A percentile compares a stretch with the other conserved stretches of the same genome.
Conservation (phyloP, 1,140 invertebrate species). For the Temnothorax nylanderi region DNA sequence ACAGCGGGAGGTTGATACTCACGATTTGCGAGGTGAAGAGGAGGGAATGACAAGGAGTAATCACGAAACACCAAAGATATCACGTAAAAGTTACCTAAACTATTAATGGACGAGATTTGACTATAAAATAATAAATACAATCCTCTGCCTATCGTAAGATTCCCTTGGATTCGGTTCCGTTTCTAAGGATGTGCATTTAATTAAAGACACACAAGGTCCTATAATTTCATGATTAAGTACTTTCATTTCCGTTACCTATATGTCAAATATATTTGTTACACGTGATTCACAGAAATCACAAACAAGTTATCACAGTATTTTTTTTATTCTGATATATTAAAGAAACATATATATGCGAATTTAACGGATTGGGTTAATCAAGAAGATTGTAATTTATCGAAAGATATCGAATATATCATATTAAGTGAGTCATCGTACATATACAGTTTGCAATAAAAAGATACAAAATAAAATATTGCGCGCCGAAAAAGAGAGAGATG, state of each 20-base stretch:
- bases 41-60: neutral
- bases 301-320: neutral
- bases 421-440: too few relatives aligned
- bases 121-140: neutral
- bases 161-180: neutral
- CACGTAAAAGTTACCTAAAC: conserved; percentile 12
- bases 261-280: neutral
- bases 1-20: neutral
- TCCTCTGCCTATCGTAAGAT: neutral
- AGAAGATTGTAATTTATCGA: neutral
- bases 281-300: neutral
- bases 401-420: neutral
- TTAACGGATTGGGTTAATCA: neutral
- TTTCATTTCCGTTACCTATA: neutral
- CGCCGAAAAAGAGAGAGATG: neutral
- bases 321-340: neutral
- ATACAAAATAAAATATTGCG: neutral
- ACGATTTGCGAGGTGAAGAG: conserved; percentile 9
- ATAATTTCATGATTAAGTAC: neutral
- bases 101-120: neutral
- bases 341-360: neutral
- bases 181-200: neutral
- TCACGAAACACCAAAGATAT: neutral
- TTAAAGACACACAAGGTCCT: neutral
- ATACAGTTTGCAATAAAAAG: neutral